A percentile compares a stretch with the other conserved stretches of the same genome.
These are phyloP conservation scores for Eleginops maclovinus DNA, from an alignment of 2,113 vertebrate species.

Conservation along the genomic window DNA sequence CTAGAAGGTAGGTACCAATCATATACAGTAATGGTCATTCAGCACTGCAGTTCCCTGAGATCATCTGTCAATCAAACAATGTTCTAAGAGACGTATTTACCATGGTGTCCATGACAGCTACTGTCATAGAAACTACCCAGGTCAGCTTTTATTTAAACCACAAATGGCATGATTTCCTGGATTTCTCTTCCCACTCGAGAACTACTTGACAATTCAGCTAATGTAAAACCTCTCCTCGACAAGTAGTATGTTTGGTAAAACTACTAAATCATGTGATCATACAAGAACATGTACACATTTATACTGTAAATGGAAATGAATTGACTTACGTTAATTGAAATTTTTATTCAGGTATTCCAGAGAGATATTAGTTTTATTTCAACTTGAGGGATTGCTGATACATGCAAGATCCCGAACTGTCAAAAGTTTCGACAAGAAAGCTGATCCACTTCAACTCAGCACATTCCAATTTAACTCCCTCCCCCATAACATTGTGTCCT, in stretches of 20 bases:
- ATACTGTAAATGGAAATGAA: background rate
- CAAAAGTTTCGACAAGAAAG: constrained; percentile 62
- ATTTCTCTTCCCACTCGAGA: background rate
- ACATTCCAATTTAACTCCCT: constrained; percentile 71
- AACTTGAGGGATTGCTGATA: constrained; percentile 43
- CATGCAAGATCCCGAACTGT: constrained; percentile 51
- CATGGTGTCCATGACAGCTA: background rate
- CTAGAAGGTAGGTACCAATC: background rate
- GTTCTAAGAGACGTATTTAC: background rate
- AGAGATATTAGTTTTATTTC: constrained; percentile 33
- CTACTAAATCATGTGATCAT: background rate
- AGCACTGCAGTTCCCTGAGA: too few species aligned
- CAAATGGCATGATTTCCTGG: background rate
- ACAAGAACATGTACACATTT: background rate
- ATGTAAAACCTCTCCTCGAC: background rate
- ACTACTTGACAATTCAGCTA: background rate
- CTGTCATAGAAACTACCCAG: background rate
- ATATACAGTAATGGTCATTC: background rate
- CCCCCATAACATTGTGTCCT: constrained; percentile 49
- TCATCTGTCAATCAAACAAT: background rate
- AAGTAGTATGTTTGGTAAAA: constrained; percentile 2
- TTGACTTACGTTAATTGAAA: background rate
- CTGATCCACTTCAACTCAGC: constrained; percentile 67
- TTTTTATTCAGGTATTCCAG: background rate
- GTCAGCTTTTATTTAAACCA: background rate